A percentile compares a stretch with the other conserved stretches of the same genome.
Evolutionary conservation across 2,113 vertebrate genomes (phyloP).

Genomic region (Hepsetus odoe): DNA sequence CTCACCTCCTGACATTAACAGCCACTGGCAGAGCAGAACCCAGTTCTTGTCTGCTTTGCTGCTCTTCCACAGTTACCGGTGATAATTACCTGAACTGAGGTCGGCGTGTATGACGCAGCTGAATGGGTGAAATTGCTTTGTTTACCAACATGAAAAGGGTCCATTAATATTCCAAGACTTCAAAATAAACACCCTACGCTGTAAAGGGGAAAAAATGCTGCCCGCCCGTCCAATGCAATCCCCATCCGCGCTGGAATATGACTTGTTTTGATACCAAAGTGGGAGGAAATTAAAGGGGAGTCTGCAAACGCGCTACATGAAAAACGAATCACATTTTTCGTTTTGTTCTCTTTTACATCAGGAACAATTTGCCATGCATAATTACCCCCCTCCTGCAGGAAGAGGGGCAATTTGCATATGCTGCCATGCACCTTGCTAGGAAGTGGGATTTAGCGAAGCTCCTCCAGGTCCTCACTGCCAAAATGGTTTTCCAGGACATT

Average conservation of each 20-base stretch:
- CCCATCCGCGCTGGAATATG: neutral
- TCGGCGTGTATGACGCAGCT: neutral
- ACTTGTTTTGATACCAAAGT: slow-evolving; percentile 1
- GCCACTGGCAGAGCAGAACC: neutral
- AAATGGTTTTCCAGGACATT: slow-evolving; percentile 44
- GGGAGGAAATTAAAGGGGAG: slow-evolving; percentile 30
- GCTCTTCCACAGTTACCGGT: neutral
- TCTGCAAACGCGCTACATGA: slow-evolving; percentile 11
- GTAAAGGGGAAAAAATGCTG: neutral
- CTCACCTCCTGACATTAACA: no score
- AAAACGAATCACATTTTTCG: slow-evolving; percentile 38
- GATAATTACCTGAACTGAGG: neutral
- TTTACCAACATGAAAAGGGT: neutral
- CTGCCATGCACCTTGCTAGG: slow-evolving; percentile 46
- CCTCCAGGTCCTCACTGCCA: slow-evolving; percentile 24
- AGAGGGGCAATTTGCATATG: slow-evolving; percentile 55
- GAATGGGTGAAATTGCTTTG: neutral
- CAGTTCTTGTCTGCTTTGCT: neutral
- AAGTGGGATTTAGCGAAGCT: slow-evolving; percentile 32
- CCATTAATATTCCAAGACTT: slow-evolving; percentile 4
- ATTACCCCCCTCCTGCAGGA: slow-evolving; percentile 52
- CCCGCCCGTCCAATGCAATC: neutral
- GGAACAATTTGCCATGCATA: slow-evolving; percentile 46
- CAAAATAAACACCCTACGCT: neutral
- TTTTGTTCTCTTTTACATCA: slow-evolving; percentile 45